phyloP scores from a whole-genome alignment of 1,140 invertebrate genomes.

The Drosophila triauraria region DNA sequence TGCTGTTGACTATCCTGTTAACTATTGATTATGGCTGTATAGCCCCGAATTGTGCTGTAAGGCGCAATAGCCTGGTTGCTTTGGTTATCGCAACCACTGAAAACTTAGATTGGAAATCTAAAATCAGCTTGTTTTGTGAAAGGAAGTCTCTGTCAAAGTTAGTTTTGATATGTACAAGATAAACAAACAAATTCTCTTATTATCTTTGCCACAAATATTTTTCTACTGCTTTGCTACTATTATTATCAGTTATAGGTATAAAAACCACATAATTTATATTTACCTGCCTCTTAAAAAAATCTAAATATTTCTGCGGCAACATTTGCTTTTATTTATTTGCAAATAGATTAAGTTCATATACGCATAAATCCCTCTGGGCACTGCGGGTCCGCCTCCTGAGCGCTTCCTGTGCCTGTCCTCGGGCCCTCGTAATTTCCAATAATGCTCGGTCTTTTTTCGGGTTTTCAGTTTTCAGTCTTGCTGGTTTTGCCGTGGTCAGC shows the following conservation, averaged over 20 bases:
- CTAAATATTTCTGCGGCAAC: constrained; percentile 1
- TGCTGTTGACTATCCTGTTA: too few species aligned
- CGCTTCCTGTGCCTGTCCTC: constrained; percentile 11
- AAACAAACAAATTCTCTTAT: too few species aligned
- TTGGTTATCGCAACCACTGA: too few species aligned
- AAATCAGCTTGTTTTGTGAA: too few species aligned
- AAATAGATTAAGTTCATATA: constrained; percentile 38
- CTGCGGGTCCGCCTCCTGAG: neutral
- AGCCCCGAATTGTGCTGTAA: too few species aligned
- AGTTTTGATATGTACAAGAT: too few species aligned
- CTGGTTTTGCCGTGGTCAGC: constrained; percentile 33
- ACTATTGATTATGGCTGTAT: too few species aligned
- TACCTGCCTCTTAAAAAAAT: neutral
- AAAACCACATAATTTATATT: neutral
- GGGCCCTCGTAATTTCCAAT: constrained; percentile 46
- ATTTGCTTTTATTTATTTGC: constrained; percentile 13
- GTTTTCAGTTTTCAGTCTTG: constrained; percentile 22
- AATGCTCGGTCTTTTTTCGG: constrained; percentile 17
- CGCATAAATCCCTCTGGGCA: constrained; percentile 23
- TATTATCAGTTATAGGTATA: neutral
- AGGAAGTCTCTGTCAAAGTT: too few species aligned
- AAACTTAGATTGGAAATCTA: too few species aligned
- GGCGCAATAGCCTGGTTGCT: too few species aligned
- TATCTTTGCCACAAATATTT: neutral
- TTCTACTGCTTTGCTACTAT: neutral